Evolutionary conservation across 1,140 invertebrate species (phyloP), one percentile per base, ranked within the genome.

Genomic region (Drosophila persimilis): DNA sequence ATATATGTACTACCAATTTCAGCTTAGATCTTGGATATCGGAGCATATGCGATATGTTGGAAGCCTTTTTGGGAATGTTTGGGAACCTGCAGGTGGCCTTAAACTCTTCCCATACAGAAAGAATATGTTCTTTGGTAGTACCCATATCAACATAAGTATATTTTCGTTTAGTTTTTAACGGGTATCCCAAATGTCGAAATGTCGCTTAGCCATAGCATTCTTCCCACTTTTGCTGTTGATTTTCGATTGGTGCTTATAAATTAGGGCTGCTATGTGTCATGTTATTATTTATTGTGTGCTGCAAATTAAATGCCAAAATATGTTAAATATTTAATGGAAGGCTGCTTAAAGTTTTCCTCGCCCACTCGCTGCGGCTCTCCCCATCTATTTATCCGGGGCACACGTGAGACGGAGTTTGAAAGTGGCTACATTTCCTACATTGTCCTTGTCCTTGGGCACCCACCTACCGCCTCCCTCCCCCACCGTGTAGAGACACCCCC

Each of bases 291-390:
- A 88, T 88, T 88, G 74, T 74, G 77, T 79, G 72, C 56, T 79
- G 67, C 64, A 83, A 88, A 88, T 88, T 88, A 88, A 88, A 88
- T 88, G 83, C 83, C 83, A 88, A 83, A 81, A 86, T 86, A 77
- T 76, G 76, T 86, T 85, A 64, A 85, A 85, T 85, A 74, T 86
- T 86, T 88, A 88, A 86, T 88, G 58, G 46, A 43, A 47, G n/a
- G 11, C 45, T 41, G 31, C 71, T 79, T 76, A 83, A 83, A 88
- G 77, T 53, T 45, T 17, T 39, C 35, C 35, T 29, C 64, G n/a
- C 64, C 35, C 52, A 58, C 39, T 26, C 22, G 29, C 29, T 31
- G 29, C 2, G 29, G 29, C 29, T 8, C 29, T 31, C 24, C 5
- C 24, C 24, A 26, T 26, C 5, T 26, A 26, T 26, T 5, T 26